Evolutionary conservation across 1,140 invertebrate genomes (phyloP).

Genomic region (Drosophila carrolli): DNA sequence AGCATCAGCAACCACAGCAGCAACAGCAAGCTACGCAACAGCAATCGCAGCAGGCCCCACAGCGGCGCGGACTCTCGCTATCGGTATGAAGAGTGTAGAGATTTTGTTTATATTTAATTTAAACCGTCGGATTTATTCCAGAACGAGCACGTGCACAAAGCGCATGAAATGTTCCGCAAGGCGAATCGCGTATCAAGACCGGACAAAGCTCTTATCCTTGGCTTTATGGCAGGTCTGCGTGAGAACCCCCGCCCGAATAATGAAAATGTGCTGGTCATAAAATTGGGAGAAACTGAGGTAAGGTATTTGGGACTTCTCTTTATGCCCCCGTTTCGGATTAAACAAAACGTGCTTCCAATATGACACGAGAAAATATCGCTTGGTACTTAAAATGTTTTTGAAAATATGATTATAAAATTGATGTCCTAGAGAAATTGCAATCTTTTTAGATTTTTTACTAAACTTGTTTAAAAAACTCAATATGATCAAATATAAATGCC

Average conservation of each 20-base stretch:
- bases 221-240: constrained; percentile 96
- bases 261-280: constrained; percentile 84
- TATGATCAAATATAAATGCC: no score
- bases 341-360: neutral
- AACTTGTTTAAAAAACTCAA: no score
- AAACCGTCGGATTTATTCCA: constrained; percentile 47
- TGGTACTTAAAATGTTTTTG: no score
- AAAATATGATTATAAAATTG: no score
- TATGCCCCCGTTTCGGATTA: neutral
- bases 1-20: constrained; percentile 53
- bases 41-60: constrained; percentile 85
- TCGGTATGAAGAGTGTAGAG: constrained; percentile 87
- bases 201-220: constrained; percentile 98
- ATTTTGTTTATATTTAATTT: neutral
- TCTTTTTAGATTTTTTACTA: no score
- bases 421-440: no score
- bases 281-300: constrained; percentile 83
- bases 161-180: constrained; percentile 98
- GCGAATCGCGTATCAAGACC: constrained; percentile 97
- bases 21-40: constrained; percentile 83
- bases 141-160: constrained; percentile 98
- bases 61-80: constrained; percentile 90
- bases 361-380: no score
- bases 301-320: neutral
- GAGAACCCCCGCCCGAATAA: constrained; percentile 83